phyloP scores from a whole-genome alignment of 2,797 vertebrate genomes.

The Poecilia gillii region DNA sequence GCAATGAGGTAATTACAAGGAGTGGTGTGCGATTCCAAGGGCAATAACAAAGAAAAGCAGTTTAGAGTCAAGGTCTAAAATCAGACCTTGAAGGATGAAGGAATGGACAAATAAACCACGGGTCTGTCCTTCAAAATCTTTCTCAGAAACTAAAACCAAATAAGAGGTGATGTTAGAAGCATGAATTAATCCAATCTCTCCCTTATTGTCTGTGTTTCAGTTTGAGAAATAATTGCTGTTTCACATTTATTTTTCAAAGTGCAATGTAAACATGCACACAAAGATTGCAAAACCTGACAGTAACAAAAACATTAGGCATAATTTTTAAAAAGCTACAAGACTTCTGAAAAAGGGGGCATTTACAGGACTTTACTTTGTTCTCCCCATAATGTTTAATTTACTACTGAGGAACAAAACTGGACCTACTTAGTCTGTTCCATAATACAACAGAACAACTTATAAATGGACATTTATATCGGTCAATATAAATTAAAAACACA shows the following conservation, averaged over 20 bases:
- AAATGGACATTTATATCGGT: conserved; percentile 25
- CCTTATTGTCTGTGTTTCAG: conserved; percentile 47
- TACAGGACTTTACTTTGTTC: conserved; percentile 81
- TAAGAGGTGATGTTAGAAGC: conserved; percentile 71
- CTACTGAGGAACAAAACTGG: conserved; percentile 83
- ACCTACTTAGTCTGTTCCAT: conserved; percentile 84
- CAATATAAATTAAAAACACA: conserved; percentile 83
- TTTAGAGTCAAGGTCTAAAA: conserved; percentile 59
- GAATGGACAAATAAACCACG: conserved; percentile 64
- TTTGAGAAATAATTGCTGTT: conserved; percentile 38
- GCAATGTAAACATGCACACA: conserved; percentile 12
- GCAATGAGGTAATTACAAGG: conserved; percentile 73
- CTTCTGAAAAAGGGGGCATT: conserved; percentile 84
- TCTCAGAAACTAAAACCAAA: conserved; percentile 50
- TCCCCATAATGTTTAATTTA: conserved; percentile 69
- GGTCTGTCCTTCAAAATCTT: conserved; percentile 52
- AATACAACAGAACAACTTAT: conserved; percentile 75
- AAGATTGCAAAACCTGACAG: conserved; percentile 72
- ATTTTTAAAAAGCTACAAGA: conserved; percentile 91
- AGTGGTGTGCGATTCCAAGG: conserved; percentile 63
- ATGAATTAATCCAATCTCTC: conserved; percentile 72
- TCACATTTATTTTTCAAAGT: conserved; percentile 35
- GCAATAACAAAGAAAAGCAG: conserved; percentile 60
- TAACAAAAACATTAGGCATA: conserved; percentile 79
- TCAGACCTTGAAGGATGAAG: conserved; percentile 63